Conservation (phyloP, 2,797 vertebrate genomes). For the Arnoldichthys spilopterus region DNA sequence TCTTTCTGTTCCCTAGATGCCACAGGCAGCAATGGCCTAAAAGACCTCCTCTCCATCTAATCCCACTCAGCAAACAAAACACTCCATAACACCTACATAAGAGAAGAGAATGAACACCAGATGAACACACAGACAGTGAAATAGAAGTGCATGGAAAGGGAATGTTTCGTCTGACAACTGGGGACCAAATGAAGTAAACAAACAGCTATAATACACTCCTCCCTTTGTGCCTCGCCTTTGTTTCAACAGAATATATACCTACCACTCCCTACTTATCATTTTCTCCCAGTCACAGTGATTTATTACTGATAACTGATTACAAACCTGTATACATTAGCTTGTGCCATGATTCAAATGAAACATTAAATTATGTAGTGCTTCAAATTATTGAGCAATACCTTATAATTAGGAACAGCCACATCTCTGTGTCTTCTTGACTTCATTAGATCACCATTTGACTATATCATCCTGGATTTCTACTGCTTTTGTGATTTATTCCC, state of each 20-base stretch:
- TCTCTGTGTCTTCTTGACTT: background rate
- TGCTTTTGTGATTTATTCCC: background rate
- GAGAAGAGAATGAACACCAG: slow-evolving; percentile 28
- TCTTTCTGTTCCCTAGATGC: slow-evolving; percentile 21
- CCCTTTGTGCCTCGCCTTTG: slow-evolving; percentile 26
- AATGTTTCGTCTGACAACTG: slow-evolving; percentile 12
- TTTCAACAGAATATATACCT: slow-evolving; percentile 28
- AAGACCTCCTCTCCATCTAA: slow-evolving; percentile 12
- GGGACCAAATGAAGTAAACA: slow-evolving; percentile 55
- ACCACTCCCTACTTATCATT: background rate
- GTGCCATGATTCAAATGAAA: background rate
- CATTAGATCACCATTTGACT: background rate
- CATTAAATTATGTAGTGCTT: background rate
- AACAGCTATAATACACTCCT: slow-evolving; percentile 23
- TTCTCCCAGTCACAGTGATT: background rate
- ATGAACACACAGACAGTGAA: slow-evolving; percentile 21
- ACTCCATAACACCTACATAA: slow-evolving; percentile 34
- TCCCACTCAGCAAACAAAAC: slow-evolving; percentile 39
- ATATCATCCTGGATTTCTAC: background rate
- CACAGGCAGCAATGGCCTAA: background rate
- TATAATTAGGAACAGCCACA: background rate
- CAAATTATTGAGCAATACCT: background rate
- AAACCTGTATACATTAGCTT: too few species aligned
- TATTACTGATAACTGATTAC: background rate
- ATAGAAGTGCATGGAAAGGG: slow-evolving; percentile 1